Conservation (phyloP, 2,797 vertebrate genomes). For the Gymnoscopelus microlampas region DNA sequence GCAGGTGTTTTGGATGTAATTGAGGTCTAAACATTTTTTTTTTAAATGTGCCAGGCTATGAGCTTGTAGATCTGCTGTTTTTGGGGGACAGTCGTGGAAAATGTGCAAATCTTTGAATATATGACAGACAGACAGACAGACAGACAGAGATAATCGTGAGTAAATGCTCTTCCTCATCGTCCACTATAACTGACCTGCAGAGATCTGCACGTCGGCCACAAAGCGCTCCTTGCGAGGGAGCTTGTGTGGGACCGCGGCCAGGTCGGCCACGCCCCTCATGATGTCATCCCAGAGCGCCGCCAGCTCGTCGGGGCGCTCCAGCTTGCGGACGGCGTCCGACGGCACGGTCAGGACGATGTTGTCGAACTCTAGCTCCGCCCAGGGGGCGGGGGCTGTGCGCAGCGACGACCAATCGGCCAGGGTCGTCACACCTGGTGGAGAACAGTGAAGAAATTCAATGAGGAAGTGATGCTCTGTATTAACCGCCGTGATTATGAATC, state of each 20-base stretch:
- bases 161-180: no score
- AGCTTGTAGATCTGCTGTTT: no score
- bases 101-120: no score
- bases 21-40: no score
- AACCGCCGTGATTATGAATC: no score
- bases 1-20: no score
- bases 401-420: slow-evolving; percentile 47
- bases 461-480: no score
- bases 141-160: no score
- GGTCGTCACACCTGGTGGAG: slow-evolving; percentile 66
- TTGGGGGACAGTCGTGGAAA: no score
- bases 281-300: slow-evolving; percentile 84
- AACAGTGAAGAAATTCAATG: background rate
- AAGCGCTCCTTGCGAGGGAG: slow-evolving; percentile 88
- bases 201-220: slow-evolving; percentile 91
- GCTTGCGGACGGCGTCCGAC: slow-evolving; percentile 68
- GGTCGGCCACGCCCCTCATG: slow-evolving; percentile 81
- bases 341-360: slow-evolving; percentile 87
- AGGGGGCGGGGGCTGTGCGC: slow-evolving; percentile 82
- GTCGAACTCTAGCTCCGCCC: slow-evolving; percentile 91
- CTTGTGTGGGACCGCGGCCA: slow-evolving; percentile 81
- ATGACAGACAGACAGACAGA: no score
- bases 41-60: no score
- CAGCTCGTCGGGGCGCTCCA: slow-evolving; percentile 79
- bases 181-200: slow-evolving; percentile 64